Evolutionary conservation across 1,140 invertebrate species (phyloP), one percentile per base, ranked within the genome.

Genomic region (Drosophila elegans): DNA sequence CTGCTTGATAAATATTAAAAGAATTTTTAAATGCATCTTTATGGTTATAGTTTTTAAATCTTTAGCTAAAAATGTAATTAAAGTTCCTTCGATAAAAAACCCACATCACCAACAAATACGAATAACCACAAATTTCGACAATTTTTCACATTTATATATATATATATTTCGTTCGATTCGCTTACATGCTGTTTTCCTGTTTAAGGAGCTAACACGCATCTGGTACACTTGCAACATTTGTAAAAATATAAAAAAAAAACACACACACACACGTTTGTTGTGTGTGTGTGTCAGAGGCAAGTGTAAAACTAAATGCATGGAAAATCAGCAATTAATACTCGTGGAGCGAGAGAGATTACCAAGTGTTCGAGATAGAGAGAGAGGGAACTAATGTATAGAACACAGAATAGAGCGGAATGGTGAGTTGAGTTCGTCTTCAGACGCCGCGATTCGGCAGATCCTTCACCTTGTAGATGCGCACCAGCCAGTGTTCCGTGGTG

Each of bases 401-500:
- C 66, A 49, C 55, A 57, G 53, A 41, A 36, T 27, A 45, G 54
- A 73, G 13, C 44, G 63, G 63, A 67, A 67, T 67, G 63, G 13
- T 39, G n/a, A n/a, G n/a, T 1, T 21, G 16, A 21, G 16, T 1
- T n/a, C 11, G 25, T 34, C 64, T 36, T 78, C 93, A 96, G 41
- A 95, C 94, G 4, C 97, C 97, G 80, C 97, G 93, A 92, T 98
- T 98, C 62, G 95, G 95, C 74, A 98, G 93, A 91, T 97, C 96
- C 93, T 98, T 98, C 10, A 98, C 97, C 94, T 97, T 98, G 92
- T 98, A 98, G 86, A 98, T 98, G 78, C 98, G 95, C 41, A 98
- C 98, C 36, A 98, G 94, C 98, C 98, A 98, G 93, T 98, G 98
- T 92, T 98, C 98, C 0, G 97, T 98, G 3, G 98, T 98, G 91